These are phyloP conservation scores for Urosaurus nigricauda DNA, from an alignment of 2,797 vertebrate genomes.

Conservation along the genomic window DNA sequence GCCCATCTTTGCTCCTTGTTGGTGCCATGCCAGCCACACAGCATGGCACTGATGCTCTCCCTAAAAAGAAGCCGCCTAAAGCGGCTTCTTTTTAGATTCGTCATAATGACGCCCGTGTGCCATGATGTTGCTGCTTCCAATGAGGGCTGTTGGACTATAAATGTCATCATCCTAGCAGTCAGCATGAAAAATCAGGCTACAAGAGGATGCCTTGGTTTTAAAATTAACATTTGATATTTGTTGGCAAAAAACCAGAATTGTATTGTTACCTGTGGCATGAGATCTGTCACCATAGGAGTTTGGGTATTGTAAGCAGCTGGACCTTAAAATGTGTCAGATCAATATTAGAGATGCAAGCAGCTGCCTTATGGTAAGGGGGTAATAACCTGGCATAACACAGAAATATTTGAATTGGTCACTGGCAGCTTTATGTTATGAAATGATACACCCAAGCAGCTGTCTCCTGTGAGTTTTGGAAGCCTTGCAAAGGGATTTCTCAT, in stretches of 20 bases:
- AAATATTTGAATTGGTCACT: background rate
- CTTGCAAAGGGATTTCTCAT: background rate
- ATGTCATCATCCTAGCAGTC: too few species aligned
- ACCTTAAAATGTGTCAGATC: background rate
- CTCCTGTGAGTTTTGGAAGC: slow-evolving; percentile 11
- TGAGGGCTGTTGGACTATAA: background rate
- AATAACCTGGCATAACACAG: slow-evolving; percentile 20
- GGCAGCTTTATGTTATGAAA: background rate
- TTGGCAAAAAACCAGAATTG: background rate
- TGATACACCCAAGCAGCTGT: background rate
- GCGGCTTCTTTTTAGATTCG: too few species aligned
- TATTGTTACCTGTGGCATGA: background rate
- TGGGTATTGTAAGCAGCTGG: background rate
- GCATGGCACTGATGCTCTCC: too few species aligned
- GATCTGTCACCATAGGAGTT: background rate
- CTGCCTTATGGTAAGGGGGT: background rate
- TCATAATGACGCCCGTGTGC: too few species aligned
- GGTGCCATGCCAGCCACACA: too few species aligned
- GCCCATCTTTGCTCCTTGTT: too few species aligned
- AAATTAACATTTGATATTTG: background rate
- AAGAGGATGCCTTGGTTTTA: background rate
- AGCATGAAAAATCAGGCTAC: background rate
- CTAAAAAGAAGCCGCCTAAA: too few species aligned
- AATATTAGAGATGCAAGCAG: background rate
- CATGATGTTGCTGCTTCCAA: too few species aligned